Base-by-base conservation (phyloP, 1,140 invertebrate genomes). In the Megathymus violae region DNA sequence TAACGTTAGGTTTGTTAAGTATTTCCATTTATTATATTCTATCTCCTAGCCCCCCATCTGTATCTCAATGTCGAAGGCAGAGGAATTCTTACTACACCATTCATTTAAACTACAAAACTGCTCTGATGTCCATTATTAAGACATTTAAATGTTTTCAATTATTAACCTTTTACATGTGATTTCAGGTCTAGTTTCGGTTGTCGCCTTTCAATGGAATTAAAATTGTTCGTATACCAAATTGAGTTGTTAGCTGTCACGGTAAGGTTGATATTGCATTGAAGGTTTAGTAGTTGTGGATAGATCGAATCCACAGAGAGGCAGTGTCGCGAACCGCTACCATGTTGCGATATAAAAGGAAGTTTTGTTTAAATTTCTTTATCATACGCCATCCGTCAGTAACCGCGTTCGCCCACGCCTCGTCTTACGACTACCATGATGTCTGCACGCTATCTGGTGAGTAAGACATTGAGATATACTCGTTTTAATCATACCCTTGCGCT, bases 321-420 rank as follows among this genome's bases (percentile, higher is more conserved):
- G 75, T 85, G 85, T 90, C 88, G 85, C 83, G 85, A 88, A 88
- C 86, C 82, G 77, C 79, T 67, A 85, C 71, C 84, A 90, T 85
- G 88, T 90, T 85, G 84, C 78, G 67, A 88, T 90, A 90, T 90
- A 90, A 88, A 90, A 88, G 85, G 84, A 89, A 87, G 81, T 88
- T 83, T 85, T 81, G 85, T 86, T 79, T 75, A 85, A 90, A 86
- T 86, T 83, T 88, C 79, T 89, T 85, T 86, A 88, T 84, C 88
- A 88, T 74, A 90, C 64, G 84, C 78, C 78, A 58, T 63, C 71
- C 67, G 79, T 58, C 77, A 72, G 82, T 71, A 70, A 71, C 65
- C 67, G 77, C 76, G 85, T 62, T 78, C 77, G 77, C 76, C 69
- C 71, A 63, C 54, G 50, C 54, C 52, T 60, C 63, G 67, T 13